phyloP scores from a whole-genome alignment of 2,797 vertebrate species.

The Stomatorhinus walkeri region DNA sequence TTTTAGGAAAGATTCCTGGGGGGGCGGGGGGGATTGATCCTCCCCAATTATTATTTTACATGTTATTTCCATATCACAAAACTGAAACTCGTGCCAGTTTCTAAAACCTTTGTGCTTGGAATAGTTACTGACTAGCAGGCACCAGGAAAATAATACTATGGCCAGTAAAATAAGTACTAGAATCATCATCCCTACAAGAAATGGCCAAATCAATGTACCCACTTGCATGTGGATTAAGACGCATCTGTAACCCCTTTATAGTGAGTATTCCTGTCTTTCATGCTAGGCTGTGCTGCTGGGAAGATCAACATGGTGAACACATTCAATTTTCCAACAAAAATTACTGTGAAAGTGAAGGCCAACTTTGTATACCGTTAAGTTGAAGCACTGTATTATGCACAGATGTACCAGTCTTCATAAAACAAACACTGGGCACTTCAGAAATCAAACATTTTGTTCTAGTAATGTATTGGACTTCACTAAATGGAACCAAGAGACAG shows the following conservation, averaged over 20 bases:
- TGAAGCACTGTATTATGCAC: background rate
- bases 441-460: background rate
- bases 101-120: background rate
- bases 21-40: background rate
- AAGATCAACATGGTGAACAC: background rate
- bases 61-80: background rate
- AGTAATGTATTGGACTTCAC: background rate
- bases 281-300: background rate
- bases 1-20: background rate
- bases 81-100: background rate
- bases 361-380: background rate
- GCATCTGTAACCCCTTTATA: background rate
- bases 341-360: background rate
- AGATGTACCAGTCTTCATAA: background rate
- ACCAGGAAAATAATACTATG: background rate
- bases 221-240: background rate
- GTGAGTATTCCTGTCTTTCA: background rate
- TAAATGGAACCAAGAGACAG: background rate
- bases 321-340: background rate
- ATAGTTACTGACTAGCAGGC: background rate
- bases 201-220: background rate
- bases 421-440: background rate
- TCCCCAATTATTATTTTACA: background rate
- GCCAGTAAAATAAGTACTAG: background rate
- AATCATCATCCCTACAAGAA: background rate